Evolutionary conservation across 2,888 invertebrate species (phyloP), one percentile per base, ranked within the genome.

Genomic region (Punctoribates punctum): DNA sequence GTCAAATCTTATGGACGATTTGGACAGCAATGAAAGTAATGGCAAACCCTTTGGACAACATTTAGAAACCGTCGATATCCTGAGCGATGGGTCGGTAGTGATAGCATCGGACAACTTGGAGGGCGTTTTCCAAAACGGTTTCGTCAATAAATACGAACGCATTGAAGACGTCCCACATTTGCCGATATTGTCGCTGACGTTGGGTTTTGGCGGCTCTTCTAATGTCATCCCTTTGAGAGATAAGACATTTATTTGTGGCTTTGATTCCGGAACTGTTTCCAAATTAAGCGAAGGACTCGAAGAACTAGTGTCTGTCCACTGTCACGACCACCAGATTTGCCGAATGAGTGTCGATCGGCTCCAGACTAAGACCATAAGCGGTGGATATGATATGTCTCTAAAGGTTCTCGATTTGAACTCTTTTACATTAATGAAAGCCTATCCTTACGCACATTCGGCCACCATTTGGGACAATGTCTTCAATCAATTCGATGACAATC

Each of bases 201-300:
- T 73, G 9, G 13, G 25, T 60, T 54, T 54, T n/a, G 76, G 76
- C 42, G 73, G 70, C 1, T 20, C 38, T 29, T 51, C 42, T 34
- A 51, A 73, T 57, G 20, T 73, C 34, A 73, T 73, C n/a, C 60
- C 20, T 9, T 8, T 60, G 23, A 34, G 57, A 60, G 38, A 38
- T 38, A 73, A 38, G 9, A 57, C 15, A 23, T 25, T 76, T 5
- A 27, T 76, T 20, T 34, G 54, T 46, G 76, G 76, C 11, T 76
- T 73, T 34, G 76, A 76, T 65, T 73, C 73, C 15, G 76, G 76
- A 42, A n/a, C 60, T 27, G 48, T 76, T 5, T 25, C 42, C 13
- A 1, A 60, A 3, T 20, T 54, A 11, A 38, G n/a, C 25, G 8
- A 20, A n/a, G 60, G 57, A 4, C 73, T 76, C 9, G 48, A 48